phyloP scores from a whole-genome alignment of 2,797 vertebrate genomes.

The Amblyraja radiata region DNA sequence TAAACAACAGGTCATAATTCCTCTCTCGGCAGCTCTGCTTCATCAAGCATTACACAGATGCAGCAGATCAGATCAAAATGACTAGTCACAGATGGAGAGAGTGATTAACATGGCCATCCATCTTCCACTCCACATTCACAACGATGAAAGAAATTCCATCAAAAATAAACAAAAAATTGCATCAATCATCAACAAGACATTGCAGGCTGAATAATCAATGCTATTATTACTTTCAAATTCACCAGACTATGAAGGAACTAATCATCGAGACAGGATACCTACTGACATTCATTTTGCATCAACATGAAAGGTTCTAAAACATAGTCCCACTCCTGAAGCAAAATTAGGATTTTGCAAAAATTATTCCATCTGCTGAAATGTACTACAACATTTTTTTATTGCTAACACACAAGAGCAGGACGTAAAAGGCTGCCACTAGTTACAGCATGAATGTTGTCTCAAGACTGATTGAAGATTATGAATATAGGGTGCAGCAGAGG shows the following conservation, averaged over 20 bases:
- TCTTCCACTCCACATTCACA: neutral
- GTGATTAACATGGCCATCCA: neutral
- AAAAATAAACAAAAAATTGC: neutral
- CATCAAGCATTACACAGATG: neutral
- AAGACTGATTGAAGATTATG: neutral
- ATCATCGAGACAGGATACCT: neutral
- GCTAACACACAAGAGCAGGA: neutral
- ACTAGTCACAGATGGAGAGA: neutral
- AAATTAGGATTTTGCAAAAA: neutral
- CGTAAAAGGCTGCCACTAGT: neutral
- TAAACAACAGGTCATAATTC: neutral
- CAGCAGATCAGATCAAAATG: neutral
- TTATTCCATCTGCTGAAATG: neutral
- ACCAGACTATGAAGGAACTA: neutral
- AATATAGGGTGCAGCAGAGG: neutral
- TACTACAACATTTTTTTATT: neutral
- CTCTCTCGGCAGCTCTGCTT: neutral
- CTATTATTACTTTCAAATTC: neutral
- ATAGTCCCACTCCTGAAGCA: neutral
- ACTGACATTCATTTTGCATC: neutral
- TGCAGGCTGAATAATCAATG: neutral
- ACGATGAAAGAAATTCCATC: neutral
- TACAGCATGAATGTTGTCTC: neutral
- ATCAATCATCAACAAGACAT: neutral
- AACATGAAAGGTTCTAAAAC: neutral